These are phyloP conservation scores for Shinisaurus crocodilurus DNA, from an alignment of 2,113 vertebrate species.

Conservation along the genomic window DNA sequence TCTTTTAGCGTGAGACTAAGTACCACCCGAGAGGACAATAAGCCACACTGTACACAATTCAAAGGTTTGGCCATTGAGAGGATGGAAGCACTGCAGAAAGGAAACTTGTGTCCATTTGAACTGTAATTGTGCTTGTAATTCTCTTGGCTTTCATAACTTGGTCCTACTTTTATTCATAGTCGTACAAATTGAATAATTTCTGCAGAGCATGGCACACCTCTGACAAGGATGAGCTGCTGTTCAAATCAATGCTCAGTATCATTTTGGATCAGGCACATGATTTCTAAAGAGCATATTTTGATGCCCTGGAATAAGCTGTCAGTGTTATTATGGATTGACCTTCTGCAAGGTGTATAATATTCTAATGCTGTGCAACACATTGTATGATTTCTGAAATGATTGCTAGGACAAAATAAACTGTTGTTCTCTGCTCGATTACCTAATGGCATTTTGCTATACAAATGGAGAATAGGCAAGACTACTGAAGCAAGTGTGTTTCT, in stretches of 20 bases:
- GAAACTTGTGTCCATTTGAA: background rate
- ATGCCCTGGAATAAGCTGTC: slow-evolving; percentile 39
- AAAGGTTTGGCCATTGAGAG: background rate
- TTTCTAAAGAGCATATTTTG: slow-evolving; percentile 52
- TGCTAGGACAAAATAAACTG: slow-evolving; percentile 28
- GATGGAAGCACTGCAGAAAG: background rate
- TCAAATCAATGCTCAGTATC: background rate
- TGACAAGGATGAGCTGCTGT: background rate
- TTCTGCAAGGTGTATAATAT: background rate
- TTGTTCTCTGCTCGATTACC: slow-evolving; percentile 14
- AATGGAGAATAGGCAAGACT: background rate
- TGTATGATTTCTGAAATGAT: slow-evolving; percentile 37
- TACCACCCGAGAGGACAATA: background rate
- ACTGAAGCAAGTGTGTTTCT: background rate
- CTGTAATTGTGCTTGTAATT: background rate
- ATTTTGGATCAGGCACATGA: background rate
- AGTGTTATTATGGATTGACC: slow-evolving; percentile 18
- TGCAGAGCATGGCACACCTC: background rate
- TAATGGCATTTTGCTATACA: slow-evolving; percentile 1
- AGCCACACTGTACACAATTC: background rate
- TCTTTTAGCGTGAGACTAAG: slow-evolving; percentile 46
- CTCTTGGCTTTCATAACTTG: background rate
- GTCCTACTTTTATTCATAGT: background rate
- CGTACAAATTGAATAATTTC: slow-evolving; percentile 28
- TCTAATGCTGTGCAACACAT: slow-evolving; percentile 12